A percentile compares a stretch with the other conserved stretches of the same genome.
These are phyloP conservation scores for Agraylea sexmaculata DNA, from an alignment of 1,140 invertebrate species.

Conservation along the genomic window DNA sequence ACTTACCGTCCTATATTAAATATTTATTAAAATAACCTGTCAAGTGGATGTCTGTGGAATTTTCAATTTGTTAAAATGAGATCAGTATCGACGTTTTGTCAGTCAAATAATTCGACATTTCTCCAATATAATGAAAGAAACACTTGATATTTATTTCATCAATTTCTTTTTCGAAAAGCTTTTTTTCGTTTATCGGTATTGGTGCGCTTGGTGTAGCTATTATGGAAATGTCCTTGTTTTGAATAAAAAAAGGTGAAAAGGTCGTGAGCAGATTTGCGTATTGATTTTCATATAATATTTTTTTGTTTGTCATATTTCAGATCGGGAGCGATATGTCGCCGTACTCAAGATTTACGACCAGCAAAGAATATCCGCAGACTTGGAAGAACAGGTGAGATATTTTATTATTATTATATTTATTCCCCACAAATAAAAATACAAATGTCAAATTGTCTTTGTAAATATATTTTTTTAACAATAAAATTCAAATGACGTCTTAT, in stretches of 20 bases:
- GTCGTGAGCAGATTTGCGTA: too few relatives aligned
- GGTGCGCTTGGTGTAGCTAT: constrained; percentile 19
- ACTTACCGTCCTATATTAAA: too few relatives aligned
- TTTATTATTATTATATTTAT: background rate
- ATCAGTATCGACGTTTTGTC: too few relatives aligned
- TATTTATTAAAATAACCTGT: too few relatives aligned
- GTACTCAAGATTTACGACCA: constrained; percentile 13
- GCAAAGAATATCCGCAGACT: constrained; percentile 11
- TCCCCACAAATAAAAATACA: background rate
- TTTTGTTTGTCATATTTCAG: constrained; percentile 12
- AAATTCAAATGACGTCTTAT: background rate
- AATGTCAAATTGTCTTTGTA: constrained; percentile 2
- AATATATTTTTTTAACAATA: background rate
- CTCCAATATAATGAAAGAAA: too few relatives aligned
- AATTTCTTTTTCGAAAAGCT: too few relatives aligned
- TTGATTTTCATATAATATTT: too few relatives aligned
- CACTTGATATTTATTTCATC: too few relatives aligned
- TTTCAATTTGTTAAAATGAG: too few relatives aligned
- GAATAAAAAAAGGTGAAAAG: too few relatives aligned
- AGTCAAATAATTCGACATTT: too few relatives aligned
- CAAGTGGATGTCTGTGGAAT: too few relatives aligned
- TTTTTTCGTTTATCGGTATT: constrained; percentile 14
- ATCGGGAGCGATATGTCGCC: constrained; percentile 13
- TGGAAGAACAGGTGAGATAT: constrained; percentile 13
- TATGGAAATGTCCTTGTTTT: constrained; percentile 2